Evolutionary conservation across 1,140 invertebrate species (phyloP), one percentile per base, ranked within the genome.

Genomic region (Drosophila lacertosa): DNA sequence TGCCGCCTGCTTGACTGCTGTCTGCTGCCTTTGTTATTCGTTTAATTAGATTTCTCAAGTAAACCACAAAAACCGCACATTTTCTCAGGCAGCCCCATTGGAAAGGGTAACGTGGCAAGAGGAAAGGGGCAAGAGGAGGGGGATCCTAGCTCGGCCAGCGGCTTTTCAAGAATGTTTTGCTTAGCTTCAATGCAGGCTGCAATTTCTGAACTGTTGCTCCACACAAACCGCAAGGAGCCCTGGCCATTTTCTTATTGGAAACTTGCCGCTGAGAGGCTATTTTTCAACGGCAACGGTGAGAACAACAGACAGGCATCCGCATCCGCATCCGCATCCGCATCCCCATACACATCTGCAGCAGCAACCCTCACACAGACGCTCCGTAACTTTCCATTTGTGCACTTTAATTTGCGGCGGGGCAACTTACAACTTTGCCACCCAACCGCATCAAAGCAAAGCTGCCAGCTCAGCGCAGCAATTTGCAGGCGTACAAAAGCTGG

Each of bases 1-100:
- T 74, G 50, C 44, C 54, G 15, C 15, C 39, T 7, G 15, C 15
- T 55, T 39, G 42, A 59, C 18, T 77, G 60, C 40, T 45, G 79
- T 29, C 60, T 53, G 73, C 81, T 37, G 81, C 64, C 75, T 70
- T 80, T 82, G 82, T 74, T 86, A 82, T 89, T 83, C 77, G 74
- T 89, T 83, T 89, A 89, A 89, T 89, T 89, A 89, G 84, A 89
- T 89, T 89, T 89, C 83, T 89, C 84, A 74, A 89, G 79, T 74
- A 77, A 76, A 72, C 83, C 83, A 51, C 83, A 89, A 58, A 59
- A 83, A 83, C 83, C 83, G 79, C 76, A 89, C 79, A 79, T 89
- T 80, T 86, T 86, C 82, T 86, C 83, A 82, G 74, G 77, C 67
- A 78, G 63, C 72, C 37, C 37, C 16, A 35, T 55, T 54, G 62